Evolutionary conservation across 2,888 invertebrate species (phyloP), one percentile per base, ranked within the genome.

Genomic region (Aelia acuminata): DNA sequence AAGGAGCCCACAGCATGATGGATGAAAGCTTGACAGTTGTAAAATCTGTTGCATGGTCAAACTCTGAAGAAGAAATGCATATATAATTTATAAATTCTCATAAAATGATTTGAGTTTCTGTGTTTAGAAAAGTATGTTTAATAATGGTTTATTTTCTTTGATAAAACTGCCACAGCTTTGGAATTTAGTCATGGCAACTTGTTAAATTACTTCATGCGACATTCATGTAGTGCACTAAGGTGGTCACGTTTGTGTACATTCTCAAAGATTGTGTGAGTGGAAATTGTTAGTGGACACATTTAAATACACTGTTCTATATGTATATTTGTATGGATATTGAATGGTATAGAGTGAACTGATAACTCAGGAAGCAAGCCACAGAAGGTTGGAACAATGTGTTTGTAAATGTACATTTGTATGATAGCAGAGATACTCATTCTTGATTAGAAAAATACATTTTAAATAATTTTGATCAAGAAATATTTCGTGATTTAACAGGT

Each of bases 201-300:
- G 87, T 87, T 87, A 87, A 87, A 70, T 48, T 87, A 87, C 84
- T 86, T 80, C 87, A 87, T 87, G 87, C 87, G 80, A 84, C 87
- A 87, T 87, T 87, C 87, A 87, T 87, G 35, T 87, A 70, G 87
- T 87, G 87, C 87, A 87, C 26, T 70, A 47, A 47, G 87, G 87
- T 87, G 87, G 87, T 26, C 43, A 87, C 43, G 20, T 7, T 7
- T 43, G 87, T 87, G 87, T 57, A 53, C 87, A 87, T 87, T 70
- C 87, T 63, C 39, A 70, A 87, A 53, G 53, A 57, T n/a, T 70
- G 87, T 87, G 87, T 87, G 87, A 87, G 87, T 87, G 49, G 85
- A 85, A 85, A 53, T 85, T 35, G 85, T 85, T 85, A 85, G 85
- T 85, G 85, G 48, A 85, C 85, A 85, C 39, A 85, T 53, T 43